Evolutionary conservation across 2,797 vertebrate genomes (phyloP).

Genomic region (Silurus aristotelis): DNA sequence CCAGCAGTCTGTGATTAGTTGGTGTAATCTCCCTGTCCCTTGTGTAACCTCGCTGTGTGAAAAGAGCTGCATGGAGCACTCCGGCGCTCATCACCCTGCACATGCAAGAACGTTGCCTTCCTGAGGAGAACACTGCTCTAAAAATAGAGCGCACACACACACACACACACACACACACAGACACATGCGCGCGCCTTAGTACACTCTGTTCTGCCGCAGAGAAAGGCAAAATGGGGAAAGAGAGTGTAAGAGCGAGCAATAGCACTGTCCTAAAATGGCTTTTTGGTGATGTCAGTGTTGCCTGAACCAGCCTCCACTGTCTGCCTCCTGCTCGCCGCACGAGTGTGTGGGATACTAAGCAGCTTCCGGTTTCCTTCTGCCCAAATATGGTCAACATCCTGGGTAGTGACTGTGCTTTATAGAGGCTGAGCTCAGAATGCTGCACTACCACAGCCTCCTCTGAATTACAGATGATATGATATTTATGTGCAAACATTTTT

Average conservation of each 20-base stretch:
- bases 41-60: constrained; percentile 26
- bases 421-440: constrained; percentile 23
- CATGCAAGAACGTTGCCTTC: constrained; percentile 66
- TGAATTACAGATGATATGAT: constrained; percentile 16
- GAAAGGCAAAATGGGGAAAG: constrained; percentile 15
- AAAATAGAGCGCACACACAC: constrained; percentile 70
- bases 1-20: constrained; percentile 51
- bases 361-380: constrained; percentile 68
- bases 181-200: constrained; percentile 62
- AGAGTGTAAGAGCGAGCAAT: constrained; percentile 32
- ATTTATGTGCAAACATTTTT: constrained; percentile 34
- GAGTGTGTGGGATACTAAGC: constrained; percentile 54
- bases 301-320: constrained; percentile 54
- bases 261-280: constrained; percentile 67
- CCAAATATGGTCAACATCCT: constrained; percentile 62
- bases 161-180: constrained; percentile 47
- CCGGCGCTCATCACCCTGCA: constrained; percentile 34
- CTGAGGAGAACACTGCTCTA: constrained; percentile 67
- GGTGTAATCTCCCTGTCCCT: constrained; percentile 24
- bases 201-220: constrained; percentile 41
- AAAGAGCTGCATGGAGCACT: constrained; percentile 12
- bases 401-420: constrained; percentile 43
- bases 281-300: constrained; percentile 66
- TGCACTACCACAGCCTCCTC: constrained; percentile 1
- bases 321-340: constrained; percentile 44